phyloP scores from a whole-genome alignment of 2,113 vertebrate species.

The Petaurus breviceps region DNA sequence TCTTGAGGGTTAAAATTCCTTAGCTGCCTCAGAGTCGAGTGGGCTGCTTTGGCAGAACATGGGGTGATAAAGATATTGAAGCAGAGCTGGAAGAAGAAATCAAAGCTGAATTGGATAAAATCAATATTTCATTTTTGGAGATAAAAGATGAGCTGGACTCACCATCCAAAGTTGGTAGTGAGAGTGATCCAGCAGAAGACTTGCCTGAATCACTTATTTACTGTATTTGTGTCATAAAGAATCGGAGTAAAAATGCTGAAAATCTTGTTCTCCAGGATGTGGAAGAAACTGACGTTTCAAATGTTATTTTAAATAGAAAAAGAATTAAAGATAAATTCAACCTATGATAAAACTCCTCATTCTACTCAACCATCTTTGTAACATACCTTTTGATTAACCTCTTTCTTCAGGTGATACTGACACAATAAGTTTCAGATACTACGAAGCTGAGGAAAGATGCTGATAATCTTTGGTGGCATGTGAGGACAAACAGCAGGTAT shows the following conservation, averaged over 20 bases:
- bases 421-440: slow-evolving; percentile 76
- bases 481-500: slow-evolving; percentile 80
- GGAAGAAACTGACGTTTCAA: slow-evolving; percentile 82
- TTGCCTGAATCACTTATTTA: slow-evolving; percentile 89
- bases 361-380: slow-evolving; percentile 24
- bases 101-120: slow-evolving; percentile 82
- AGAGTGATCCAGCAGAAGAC: slow-evolving; percentile 74
- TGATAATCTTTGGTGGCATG: slow-evolving; percentile 80
- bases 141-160: slow-evolving; percentile 75
- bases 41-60: neutral
- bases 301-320: slow-evolving; percentile 80
- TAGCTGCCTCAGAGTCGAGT: no score
- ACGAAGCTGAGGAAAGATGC: slow-evolving; percentile 83
- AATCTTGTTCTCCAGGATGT: slow-evolving; percentile 86
- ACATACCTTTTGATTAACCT: slow-evolving; percentile 37
- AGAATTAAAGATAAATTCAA: slow-evolving; percentile 69
- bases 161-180: slow-evolving; percentile 75
- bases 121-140: slow-evolving; percentile 80
- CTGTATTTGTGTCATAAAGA: slow-evolving; percentile 87
- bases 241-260: slow-evolving; percentile 85
- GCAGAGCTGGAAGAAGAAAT: slow-evolving; percentile 79
- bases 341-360: neutral
- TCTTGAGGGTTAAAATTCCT: no score
- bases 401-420: slow-evolving; percentile 75
- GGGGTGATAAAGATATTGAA: slow-evolving; percentile 71